phyloP scores from a whole-genome alignment of 1,140 invertebrate species.

The Mactra quadrangularis region DNA sequence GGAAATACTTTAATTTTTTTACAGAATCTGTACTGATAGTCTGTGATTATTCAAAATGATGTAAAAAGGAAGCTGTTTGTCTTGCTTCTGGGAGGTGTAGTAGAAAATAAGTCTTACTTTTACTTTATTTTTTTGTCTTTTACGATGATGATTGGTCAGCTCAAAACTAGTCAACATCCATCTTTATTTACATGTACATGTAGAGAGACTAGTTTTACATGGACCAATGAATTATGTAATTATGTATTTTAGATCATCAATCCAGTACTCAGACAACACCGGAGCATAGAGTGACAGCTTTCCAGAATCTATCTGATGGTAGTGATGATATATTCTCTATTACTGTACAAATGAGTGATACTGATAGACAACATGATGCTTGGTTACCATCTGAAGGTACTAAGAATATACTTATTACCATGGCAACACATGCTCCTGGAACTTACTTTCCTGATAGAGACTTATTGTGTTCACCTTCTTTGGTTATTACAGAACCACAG shows the following conservation, averaged over 20 bases:
- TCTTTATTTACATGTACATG: no score
- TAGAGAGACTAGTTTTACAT: no score
- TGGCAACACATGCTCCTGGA: slow-evolving; percentile 87
- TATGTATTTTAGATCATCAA: background rate
- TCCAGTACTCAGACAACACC: background rate
- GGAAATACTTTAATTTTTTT: no score
- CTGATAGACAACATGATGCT: slow-evolving; percentile 88
- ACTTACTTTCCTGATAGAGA: slow-evolving; percentile 88
- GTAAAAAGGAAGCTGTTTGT: no score
- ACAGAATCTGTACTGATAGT: no score
- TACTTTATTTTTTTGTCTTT: no score
- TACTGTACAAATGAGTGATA: slow-evolving; percentile 79
- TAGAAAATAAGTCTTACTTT: no score
- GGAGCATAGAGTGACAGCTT: slow-evolving; percentile 37
- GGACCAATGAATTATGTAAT: no score
- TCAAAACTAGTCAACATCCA: no score
- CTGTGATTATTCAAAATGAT: no score
- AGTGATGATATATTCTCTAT: slow-evolving; percentile 78
- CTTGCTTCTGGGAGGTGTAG: no score
- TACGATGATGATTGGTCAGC: no score
- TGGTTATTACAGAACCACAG: slow-evolving; percentile 89
- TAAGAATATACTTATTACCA: slow-evolving; percentile 86
- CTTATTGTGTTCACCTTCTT: slow-evolving; percentile 89
- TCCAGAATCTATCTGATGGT: slow-evolving; percentile 58
- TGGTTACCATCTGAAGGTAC: slow-evolving; percentile 90